A percentile compares a stretch with the other conserved stretches of the same genome.
These are phyloP conservation scores for Tiliacea aurago DNA, from an alignment of 2,888 invertebrate genomes.

Conservation along the genomic window DNA sequence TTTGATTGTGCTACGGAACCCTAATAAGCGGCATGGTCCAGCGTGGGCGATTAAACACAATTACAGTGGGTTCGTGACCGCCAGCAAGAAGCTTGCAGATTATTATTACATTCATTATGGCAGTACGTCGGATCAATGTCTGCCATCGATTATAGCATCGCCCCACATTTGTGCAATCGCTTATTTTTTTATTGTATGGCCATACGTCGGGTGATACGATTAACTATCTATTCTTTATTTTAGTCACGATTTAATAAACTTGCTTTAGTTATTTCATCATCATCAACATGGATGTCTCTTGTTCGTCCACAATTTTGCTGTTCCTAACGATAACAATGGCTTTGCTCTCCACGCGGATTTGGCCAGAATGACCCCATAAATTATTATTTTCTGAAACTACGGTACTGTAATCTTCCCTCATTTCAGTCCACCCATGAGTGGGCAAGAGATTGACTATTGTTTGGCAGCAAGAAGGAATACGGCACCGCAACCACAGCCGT, in stretches of 20 bases:
- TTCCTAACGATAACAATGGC: background rate
- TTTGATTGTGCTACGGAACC: constrained; percentile 14
- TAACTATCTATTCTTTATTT: constrained; percentile 29
- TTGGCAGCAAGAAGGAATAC: too few relatives aligned
- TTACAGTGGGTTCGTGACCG: constrained; percentile 64
- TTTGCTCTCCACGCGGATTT: background rate
- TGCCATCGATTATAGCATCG: constrained; percentile 41
- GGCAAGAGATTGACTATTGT: background rate
- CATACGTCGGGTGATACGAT: background rate
- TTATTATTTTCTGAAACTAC: background rate
- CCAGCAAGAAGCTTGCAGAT: constrained; percentile 63
- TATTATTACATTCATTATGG: constrained; percentile 55
- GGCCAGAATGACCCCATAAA: too few relatives aligned
- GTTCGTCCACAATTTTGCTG: background rate
- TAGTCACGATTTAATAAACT: constrained; percentile 29
- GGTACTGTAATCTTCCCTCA: background rate
- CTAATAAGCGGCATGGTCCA: constrained; percentile 18
- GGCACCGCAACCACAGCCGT: too few relatives aligned
- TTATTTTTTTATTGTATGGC: constrained; percentile 7
- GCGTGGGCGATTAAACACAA: constrained; percentile 60
- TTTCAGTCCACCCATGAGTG: background rate
- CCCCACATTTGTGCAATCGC: constrained; percentile 26
- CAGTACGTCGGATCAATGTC: constrained; percentile 52
- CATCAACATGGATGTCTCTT: background rate
- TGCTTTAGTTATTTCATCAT: constrained; percentile 10